A percentile compares a stretch with the other conserved stretches of the same genome.
Conservation (phyloP, 2,888 invertebrate species). For the Phyllotreta cruciferae region DNA sequence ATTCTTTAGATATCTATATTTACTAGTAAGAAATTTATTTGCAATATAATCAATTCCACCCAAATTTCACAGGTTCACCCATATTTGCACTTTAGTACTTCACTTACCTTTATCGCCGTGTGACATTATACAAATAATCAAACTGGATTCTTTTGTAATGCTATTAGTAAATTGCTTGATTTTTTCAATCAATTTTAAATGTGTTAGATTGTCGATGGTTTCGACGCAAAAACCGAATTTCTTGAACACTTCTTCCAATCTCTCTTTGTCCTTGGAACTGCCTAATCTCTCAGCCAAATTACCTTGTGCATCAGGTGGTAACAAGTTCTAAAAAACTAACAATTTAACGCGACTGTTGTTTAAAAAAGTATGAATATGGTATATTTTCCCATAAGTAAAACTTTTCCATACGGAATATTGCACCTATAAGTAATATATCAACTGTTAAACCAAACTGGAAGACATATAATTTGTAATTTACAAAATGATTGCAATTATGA, state of each 20-base stretch:
- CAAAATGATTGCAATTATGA: too few species aligned
- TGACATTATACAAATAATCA: constrained; percentile 60
- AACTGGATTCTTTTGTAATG: constrained; percentile 54
- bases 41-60: too few species aligned
- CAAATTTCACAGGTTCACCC: too few species aligned
- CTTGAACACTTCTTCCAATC: constrained; percentile 54
- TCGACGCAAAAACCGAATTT: constrained; percentile 55
- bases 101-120: constrained; percentile 58
- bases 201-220: constrained; percentile 50
- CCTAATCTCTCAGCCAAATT: constrained; percentile 56
- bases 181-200: constrained; percentile 47
- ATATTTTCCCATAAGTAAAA: too few species aligned
- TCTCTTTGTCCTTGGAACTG: constrained; percentile 54
- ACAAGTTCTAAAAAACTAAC: constrained; percentile 49
- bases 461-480: too few species aligned
- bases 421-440: too few species aligned
- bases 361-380: too few species aligned
- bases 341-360: too few species aligned
- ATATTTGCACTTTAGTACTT: background rate
- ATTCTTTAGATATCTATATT: constrained; percentile 7
- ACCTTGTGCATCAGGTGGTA: constrained; percentile 36
- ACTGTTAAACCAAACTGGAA: too few species aligned
- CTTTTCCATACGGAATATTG: too few species aligned
- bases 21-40: too few species aligned
- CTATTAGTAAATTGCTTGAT: constrained; percentile 48